Evolutionary conservation across 1,140 invertebrate genomes (phyloP), one percentile per base, ranked within the genome.

Genomic region (Habropoda laboriosa): DNA sequence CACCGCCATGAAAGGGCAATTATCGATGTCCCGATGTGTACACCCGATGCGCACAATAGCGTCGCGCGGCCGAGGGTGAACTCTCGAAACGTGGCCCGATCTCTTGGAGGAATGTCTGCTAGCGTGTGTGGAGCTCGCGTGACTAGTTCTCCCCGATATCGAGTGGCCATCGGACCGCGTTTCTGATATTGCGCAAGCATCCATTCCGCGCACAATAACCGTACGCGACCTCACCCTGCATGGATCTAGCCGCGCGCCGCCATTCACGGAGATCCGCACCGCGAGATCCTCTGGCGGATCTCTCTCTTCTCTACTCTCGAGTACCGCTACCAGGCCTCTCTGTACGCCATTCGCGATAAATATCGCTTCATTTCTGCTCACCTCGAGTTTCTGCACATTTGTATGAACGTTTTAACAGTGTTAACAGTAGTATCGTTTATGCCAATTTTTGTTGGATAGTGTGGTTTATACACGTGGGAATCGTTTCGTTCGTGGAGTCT

Each of bases 121-220:
- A 51, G 83, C 83, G 84, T 85, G 83, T 86, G 76, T 58, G n/a
- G n/a, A 45, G 42, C 58, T 86, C 83, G 84, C 84, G 84, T 86
- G 84, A 86, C 84, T 71, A 79, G 83, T 82, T 82, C n/a, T 79
- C 75, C 58, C 21, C 55, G 84, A 85, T 85, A 86, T 86, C 84
- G 83, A 82, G 47, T 85, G 42, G 45, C 80, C 83, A 86, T 86
- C 84, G 79, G 67, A 47, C 85, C 72, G 30, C 80, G 63, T 82
- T 86, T 86, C 73, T 78, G 68, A 76, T 82, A 82, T 86, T 86
- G 85, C 85, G 70, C 83, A 79, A 86, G 80, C 67, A 79, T 86
- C 74, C 68, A 74, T 85, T 82, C 67, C 70, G 73, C 63, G 45
- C 72, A 60, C 84, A 82, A 82, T 79, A 77, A 75, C 74, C 72